A percentile compares a stretch with the other conserved stretches of the same genome.
Conservation (phyloP, 2,113 vertebrate species). For the sheep (Ovis aries) region DNA sequence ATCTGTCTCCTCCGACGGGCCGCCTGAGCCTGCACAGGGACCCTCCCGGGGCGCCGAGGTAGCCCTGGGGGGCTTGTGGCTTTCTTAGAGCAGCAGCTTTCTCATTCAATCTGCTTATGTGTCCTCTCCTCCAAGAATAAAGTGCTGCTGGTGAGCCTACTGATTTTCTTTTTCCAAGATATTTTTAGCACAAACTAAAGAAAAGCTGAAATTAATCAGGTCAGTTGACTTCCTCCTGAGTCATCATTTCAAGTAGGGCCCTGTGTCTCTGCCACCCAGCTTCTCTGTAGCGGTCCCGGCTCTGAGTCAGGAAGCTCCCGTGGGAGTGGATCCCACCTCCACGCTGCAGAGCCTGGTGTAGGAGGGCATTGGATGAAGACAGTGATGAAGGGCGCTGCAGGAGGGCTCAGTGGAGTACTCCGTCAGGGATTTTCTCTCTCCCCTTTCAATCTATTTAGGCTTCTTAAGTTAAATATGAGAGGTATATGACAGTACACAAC, state of each 20-base stretch:
- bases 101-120: background rate
- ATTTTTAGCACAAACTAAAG: slow-evolving; percentile 49
- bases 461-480: background rate
- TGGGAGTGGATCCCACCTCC: background rate
- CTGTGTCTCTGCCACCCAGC: background rate
- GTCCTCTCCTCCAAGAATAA: slow-evolving; percentile 5
- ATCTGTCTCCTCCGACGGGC: background rate
- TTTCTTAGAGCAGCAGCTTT: background rate
- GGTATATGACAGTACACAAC: background rate
- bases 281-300: background rate
- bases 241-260: background rate
- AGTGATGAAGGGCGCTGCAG: rapidly evolving
- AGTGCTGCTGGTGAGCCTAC: background rate
- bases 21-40: background rate
- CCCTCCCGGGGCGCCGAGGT: background rate
- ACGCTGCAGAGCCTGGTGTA: background rate
- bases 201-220: background rate
- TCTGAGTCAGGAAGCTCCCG: background rate
- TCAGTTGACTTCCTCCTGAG: slow-evolving; percentile 25
- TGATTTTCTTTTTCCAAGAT: slow-evolving; percentile 42
- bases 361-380: rapidly evolving
- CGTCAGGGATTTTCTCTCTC: background rate
- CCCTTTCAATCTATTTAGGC: background rate
- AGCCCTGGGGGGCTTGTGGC: background rate
- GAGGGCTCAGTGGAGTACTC: rapidly evolving